Evolutionary conservation across 1,140 invertebrate species (phyloP).

Genomic region (Cydia amplana): DNA sequence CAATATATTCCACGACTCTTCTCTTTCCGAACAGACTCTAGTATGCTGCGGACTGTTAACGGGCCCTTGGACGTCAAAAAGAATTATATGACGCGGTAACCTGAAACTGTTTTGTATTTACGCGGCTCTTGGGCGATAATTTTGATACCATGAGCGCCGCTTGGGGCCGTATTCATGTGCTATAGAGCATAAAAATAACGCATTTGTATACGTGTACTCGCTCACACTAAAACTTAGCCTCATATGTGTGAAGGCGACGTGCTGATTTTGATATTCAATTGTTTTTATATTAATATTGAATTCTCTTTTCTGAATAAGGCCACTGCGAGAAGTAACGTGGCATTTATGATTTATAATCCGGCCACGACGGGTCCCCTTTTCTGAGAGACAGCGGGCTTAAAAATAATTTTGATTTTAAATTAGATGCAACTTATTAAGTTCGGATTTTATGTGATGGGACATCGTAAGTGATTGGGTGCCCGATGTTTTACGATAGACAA

Average conservation of each 20-base stretch:
- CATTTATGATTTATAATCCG: constrained; percentile 77
- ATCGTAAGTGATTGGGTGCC: constrained; percentile 47
- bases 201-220: background rate
- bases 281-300: background rate
- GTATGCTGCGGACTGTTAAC: background rate
- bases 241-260: background rate
- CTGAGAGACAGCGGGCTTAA: constrained; percentile 66
- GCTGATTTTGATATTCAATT: background rate
- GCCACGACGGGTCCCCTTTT: constrained; percentile 66
- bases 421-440: constrained; percentile 69
- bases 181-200: constrained; percentile 33
- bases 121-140: constrained; percentile 69
- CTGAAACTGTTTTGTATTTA: constrained; percentile 75
- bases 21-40: no score
- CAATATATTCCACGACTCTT: no score
- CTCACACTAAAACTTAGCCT: background rate
- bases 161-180: constrained; percentile 41
- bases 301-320: constrained; percentile 1
- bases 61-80: constrained; percentile 52
- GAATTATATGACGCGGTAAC: constrained; percentile 72
- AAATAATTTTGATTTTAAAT: constrained; percentile 76
- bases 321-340: constrained; percentile 56
- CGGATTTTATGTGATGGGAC: constrained; percentile 57
- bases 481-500: constrained; percentile 29
- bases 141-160: constrained; percentile 61